These are phyloP conservation scores for Neodiprion virginianus DNA, from an alignment of 1,140 invertebrate species.

Conservation along the genomic window DNA sequence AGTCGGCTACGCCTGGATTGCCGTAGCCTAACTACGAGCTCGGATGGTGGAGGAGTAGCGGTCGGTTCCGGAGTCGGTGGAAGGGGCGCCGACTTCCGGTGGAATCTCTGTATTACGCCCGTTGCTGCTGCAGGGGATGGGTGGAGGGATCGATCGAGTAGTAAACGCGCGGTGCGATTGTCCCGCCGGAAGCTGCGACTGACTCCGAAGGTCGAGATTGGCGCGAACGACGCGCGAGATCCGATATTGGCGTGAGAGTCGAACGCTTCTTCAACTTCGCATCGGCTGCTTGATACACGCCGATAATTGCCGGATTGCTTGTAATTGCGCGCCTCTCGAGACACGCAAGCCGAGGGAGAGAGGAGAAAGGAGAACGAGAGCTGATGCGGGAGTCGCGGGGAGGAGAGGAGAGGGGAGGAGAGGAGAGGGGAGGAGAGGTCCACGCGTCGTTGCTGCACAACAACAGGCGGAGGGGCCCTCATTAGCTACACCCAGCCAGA, in stretches of 20 bases:
- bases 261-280: conserved; percentile 18
- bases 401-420: conserved; percentile 16
- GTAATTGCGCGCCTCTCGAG: conserved; percentile 55
- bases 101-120: no score
- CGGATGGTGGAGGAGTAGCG: conserved; percentile 15
- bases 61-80: conserved; percentile 27
- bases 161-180: conserved; percentile 2
- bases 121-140: neutral
- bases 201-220: conserved; percentile 22
- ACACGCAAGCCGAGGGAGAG: conserved; percentile 27
- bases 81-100: no score
- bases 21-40: conserved; percentile 15
- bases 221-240: conserved; percentile 1
- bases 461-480: neutral
- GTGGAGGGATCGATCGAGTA: neutral
- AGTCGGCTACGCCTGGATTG: conserved; percentile 40
- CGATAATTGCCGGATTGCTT: conserved; percentile 57
- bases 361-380: conserved; percentile 5
- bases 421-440: conserved; percentile 25
- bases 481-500: conserved; percentile 1
- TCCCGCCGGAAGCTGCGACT: neutral
- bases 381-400: conserved; percentile 8
- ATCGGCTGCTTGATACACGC: conserved; percentile 33
- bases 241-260: conserved; percentile 33
- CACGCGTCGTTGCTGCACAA: neutral